Percentiles rank a stretch among this genome's conserved stretches.
Evolutionary conservation across 1,140 invertebrate species (phyloP).

Genomic region (Lysiphlebus fabarum): DNA sequence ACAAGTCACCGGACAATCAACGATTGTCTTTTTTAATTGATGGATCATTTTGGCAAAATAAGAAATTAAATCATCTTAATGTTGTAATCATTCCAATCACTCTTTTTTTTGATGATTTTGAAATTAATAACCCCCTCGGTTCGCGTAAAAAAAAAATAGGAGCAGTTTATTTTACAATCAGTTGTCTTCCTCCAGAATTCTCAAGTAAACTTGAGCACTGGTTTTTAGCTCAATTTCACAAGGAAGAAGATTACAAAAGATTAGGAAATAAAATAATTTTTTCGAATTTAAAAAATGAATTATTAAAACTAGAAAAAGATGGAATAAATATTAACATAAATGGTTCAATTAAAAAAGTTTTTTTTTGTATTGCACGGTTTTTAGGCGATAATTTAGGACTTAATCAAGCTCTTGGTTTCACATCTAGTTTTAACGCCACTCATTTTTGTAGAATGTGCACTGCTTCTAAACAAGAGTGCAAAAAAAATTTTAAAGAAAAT

Average conservation of each 20-base stretch:
- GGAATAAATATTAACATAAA: slow-evolving; percentile 28
- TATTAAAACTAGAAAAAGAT: slow-evolving; percentile 20
- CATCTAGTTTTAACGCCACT: too few species aligned
- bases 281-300: slow-evolving; percentile 24
- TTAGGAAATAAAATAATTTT: slow-evolving; percentile 24
- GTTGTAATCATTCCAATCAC: background rate
- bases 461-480: too few species aligned
- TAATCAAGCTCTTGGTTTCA: too few species aligned
- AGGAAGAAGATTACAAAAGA: slow-evolving; percentile 24
- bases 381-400: slow-evolving; percentile 30
- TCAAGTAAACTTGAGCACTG: slow-evolving; percentile 25
- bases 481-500: too few species aligned
- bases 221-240: slow-evolving; percentile 29
- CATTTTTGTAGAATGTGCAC: too few species aligned
- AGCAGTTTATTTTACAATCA: slow-evolving; percentile 22
- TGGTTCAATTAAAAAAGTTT: slow-evolving; percentile 18
- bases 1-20: background rate
- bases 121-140: slow-evolving; percentile 2
- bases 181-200: slow-evolving; percentile 28
- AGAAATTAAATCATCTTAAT: background rate
- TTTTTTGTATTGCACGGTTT: slow-evolving; percentile 30
- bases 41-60: background rate
- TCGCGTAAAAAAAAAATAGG: slow-evolving; percentile 2
- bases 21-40: background rate
- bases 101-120: background rate